Conservation (phyloP, 2,888 invertebrate species). For the Dryocosmus kuriphilus region DNA sequence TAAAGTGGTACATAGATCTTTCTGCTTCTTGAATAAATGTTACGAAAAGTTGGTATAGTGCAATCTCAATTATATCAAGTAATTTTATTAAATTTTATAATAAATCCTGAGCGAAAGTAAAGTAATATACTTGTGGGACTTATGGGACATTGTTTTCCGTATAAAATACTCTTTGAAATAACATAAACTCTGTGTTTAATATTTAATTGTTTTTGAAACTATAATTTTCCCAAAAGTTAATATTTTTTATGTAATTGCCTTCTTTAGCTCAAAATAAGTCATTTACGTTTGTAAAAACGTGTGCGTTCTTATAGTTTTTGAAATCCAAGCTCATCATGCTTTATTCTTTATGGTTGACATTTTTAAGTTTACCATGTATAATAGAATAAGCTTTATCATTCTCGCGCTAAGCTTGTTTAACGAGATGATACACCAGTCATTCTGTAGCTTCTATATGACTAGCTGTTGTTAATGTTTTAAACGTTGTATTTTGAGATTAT, state of each 20-base stretch:
- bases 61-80: neutral
- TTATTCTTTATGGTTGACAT: neutral
- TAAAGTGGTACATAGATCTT: neutral
- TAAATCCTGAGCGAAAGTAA: neutral
- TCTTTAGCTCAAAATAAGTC: neutral
- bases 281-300: neutral
- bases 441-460: too few species aligned
- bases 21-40: too few species aligned
- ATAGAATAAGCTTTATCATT: neutral
- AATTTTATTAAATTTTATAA: neutral
- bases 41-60: neutral
- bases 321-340: neutral
- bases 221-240: too few species aligned
- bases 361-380: neutral
- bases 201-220: too few species aligned
- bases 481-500: too few species aligned
- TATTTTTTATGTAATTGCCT: too few species aligned
- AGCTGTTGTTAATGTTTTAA: too few species aligned
- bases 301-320: neutral
- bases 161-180: too few species aligned
- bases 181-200: too few species aligned
- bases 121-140: neutral
- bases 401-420: neutral
- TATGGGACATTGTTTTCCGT: too few species aligned
- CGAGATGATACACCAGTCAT: too few species aligned